phyloP scores from a whole-genome alignment of 1,140 invertebrate species.

The Maniola jurtina region DNA sequence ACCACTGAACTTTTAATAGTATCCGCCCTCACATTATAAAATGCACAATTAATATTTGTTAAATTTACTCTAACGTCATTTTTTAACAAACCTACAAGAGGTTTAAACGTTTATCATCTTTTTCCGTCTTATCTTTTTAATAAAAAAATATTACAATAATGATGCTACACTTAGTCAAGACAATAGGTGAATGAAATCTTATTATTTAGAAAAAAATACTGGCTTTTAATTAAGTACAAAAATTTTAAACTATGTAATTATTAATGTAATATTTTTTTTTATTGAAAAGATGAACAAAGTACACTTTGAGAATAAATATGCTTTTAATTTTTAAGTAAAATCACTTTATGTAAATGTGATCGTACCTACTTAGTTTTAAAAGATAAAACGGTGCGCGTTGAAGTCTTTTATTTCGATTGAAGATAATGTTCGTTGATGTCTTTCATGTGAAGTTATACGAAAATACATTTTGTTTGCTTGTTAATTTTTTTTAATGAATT shows the following conservation, averaged over 20 bases:
- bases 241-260: too few species aligned
- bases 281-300: neutral
- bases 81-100: too few species aligned
- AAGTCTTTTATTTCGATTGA: conserved; percentile 5
- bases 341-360: neutral
- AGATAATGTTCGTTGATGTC: conserved; percentile 19
- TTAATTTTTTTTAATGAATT: too few species aligned
- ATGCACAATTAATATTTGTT: neutral
- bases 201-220: too few species aligned
- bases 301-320: neutral
- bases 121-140: too few species aligned
- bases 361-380: neutral
- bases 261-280: neutral
- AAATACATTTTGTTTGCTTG: too few species aligned
- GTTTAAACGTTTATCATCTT: too few species aligned
- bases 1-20: conserved; percentile 16
- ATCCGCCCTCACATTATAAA: conserved; percentile 7
- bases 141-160: too few species aligned
- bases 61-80: too few species aligned
- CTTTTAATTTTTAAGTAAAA: neutral
- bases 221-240: too few species aligned
- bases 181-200: too few species aligned
- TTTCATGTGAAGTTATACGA: conserved; percentile 6
- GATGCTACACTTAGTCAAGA: too few species aligned
- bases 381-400: neutral